phyloP scores from a whole-genome alignment of 2,113 vertebrate genomes.

The Gymnobelideus leadbeateri region DNA sequence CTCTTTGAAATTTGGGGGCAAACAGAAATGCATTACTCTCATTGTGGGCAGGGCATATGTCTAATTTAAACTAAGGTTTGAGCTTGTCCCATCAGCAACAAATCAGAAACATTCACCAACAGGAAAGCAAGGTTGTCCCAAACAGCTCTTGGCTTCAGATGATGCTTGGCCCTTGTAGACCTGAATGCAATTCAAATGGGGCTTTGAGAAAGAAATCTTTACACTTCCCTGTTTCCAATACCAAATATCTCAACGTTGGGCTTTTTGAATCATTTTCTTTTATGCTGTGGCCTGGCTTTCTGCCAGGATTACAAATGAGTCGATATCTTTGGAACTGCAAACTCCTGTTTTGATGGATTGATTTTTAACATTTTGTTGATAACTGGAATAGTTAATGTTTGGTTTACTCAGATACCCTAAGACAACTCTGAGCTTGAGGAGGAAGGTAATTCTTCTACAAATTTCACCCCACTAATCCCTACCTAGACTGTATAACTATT shows the following conservation, averaged over 20 bases:
- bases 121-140: not conserved
- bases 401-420: not conserved
- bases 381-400: not conserved
- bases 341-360: not conserved
- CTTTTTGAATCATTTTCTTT: not conserved
- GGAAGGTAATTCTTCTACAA: not conserved
- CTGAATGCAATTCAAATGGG: not conserved
- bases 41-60: not conserved
- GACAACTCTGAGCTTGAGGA: not conserved
- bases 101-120: not conserved
- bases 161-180: not conserved
- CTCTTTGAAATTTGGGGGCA: not conserved
- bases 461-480: not conserved
- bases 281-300: not conserved
- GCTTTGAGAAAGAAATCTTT: not conserved
- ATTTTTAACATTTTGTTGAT: not conserved
- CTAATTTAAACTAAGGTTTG: not conserved
- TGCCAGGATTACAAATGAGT: not conserved
- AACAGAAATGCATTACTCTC: not conserved
- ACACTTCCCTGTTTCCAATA: not conserved
- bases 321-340: not conserved
- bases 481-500: not conserved
- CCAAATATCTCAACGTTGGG: not conserved
- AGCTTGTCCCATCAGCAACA: not conserved
- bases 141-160: not conserved